Evolutionary conservation across 2,797 vertebrate species (phyloP), one percentile per base, ranked within the genome.

Genomic region (Erithacus rubecula): DNA sequence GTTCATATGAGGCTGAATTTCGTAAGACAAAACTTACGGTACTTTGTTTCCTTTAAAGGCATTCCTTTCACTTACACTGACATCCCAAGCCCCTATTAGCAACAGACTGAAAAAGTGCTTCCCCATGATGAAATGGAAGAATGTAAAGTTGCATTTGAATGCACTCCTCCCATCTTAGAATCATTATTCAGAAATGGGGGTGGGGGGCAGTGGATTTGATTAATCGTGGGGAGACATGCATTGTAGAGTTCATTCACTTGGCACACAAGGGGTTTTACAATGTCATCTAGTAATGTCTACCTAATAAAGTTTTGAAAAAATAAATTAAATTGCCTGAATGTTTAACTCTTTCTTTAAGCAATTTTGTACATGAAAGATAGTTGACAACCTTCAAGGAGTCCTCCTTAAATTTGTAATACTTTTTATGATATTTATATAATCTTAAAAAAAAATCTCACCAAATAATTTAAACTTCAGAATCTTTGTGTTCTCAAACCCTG

Each of bases 261-360:
- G 75, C 89, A 87, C 78, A 83, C 37, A 67, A 68, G 90, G 96
- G 91, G 69, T 95, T 95, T 60, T 85, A 83, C 86, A 79, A 36
- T 88, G 34, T 96, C 96, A 89, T 84, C 92, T 78, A 93, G 86
- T 86, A 87, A 97, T 22, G 87, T 95, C 95, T 96, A 94, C 96
- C 96, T 95, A 97, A 97, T 97, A 98, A 98, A 95, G 82, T 93
- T 97, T 97, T 95, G 81, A 92, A 97, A 95, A 93, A 89, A 94
- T 96, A 86, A 93, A 81, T 26, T 37, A 79, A 93, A 69, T 90
- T 90, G 89, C 76, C 95, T 96, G 87, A 70, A 79, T 69, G 69
- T 95, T 72, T 76, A 78, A 76, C 58, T 93, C 36, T 65, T 94
- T 84, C 20, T 78, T 75, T 55, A 56, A 91, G 27, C 4, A 10